Evolutionary conservation across 2,113 vertebrate genomes (phyloP).

Genomic region (Macheiramphus alcinus): DNA sequence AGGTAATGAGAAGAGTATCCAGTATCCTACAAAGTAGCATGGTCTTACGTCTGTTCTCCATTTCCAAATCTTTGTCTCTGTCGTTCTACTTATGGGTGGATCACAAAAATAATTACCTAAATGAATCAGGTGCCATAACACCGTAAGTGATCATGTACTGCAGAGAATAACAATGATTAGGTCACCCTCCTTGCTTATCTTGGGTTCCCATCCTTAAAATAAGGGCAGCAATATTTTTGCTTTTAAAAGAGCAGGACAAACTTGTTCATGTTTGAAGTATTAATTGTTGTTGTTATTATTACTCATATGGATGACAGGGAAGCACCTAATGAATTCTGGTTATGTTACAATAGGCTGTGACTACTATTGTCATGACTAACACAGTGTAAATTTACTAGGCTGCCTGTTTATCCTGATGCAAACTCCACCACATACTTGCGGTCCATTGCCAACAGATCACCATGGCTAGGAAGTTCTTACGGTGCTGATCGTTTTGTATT

Average conservation of each 20-base stretch:
- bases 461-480: neutral
- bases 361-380: conserved; percentile 20
- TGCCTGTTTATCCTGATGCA: neutral
- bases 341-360: neutral
- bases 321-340: conserved; percentile 28
- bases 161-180: conserved; percentile 30
- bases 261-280: conserved; percentile 33
- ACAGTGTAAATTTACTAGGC: neutral
- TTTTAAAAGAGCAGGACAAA: conserved; percentile 46
- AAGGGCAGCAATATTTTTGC: conserved; percentile 37
- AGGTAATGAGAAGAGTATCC: neutral
- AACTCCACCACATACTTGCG: neutral
- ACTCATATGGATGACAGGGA: conserved; percentile 4
- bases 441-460: neutral
- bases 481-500: neutral
- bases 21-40: neutral
- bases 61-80: conserved; percentile 32
- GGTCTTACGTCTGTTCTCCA: neutral
- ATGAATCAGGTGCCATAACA: neutral
- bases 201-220: conserved; percentile 29
- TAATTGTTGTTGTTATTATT: conserved; percentile 42
- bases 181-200: conserved; percentile 36
- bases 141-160: neutral
- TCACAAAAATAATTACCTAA: conserved; percentile 52
- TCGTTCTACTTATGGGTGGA: conserved; percentile 38